Evolutionary conservation across 2,797 vertebrate genomes (phyloP).

Genomic region (Notolepis coatsorum): DNA sequence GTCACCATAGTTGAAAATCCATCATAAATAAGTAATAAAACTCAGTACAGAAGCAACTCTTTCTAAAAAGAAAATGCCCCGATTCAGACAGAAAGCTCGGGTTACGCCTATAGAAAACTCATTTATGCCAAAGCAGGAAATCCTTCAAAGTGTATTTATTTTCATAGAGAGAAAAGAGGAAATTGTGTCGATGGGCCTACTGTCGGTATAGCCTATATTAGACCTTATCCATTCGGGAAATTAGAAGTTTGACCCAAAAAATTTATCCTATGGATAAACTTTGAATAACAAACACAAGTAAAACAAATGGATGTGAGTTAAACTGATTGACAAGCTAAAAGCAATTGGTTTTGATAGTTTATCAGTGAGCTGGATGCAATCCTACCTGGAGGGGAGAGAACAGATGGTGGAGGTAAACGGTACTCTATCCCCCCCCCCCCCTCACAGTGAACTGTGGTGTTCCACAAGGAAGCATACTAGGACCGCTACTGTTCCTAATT

Average conservation of each 20-base stretch:
- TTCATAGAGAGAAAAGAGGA: constrained; percentile 50
- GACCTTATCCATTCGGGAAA: constrained; percentile 44
- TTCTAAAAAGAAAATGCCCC: constrained; percentile 18
- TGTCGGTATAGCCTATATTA: constrained; percentile 21
- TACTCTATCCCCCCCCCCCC: too few relatives aligned
- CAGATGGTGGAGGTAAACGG: too few relatives aligned
- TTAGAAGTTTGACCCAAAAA: constrained; percentile 37
- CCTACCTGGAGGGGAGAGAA: too few relatives aligned
- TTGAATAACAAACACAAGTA: constrained; percentile 31
- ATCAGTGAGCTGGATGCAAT: too few relatives aligned
- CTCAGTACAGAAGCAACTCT: constrained; percentile 29
- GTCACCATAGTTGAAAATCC: too few relatives aligned
- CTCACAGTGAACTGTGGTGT: too few relatives aligned
- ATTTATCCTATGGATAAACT: constrained; percentile 21
- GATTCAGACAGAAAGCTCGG: constrained; percentile 45
- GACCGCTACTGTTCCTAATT: too few relatives aligned
- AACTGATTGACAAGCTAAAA: too few relatives aligned
- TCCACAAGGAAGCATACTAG: too few relatives aligned
- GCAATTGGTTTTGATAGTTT: too few relatives aligned
- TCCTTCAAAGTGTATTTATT: constrained; percentile 64
- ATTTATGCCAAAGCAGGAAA: constrained; percentile 52
- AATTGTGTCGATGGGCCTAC: constrained; percentile 53
- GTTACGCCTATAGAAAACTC: constrained; percentile 39
- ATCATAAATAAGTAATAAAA: constrained; percentile 16
- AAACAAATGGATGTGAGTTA: too few relatives aligned